Base-by-base conservation (phyloP, 2,888 invertebrate genomes). In the Oscheius myriophilus region DNA sequence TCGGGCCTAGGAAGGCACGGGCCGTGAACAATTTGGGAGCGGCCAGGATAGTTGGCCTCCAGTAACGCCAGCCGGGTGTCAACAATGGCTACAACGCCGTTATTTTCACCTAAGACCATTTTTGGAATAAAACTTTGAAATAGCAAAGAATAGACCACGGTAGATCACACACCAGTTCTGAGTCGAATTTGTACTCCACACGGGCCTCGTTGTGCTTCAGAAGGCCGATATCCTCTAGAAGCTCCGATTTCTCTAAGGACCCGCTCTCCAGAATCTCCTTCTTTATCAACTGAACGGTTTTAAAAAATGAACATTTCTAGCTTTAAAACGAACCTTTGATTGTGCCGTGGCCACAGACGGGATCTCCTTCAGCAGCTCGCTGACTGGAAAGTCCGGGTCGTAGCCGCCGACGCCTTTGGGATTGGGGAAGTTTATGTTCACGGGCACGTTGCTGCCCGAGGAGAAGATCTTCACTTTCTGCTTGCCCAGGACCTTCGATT, bases 371-470 rank as follows among this genome's bases (percentile, higher is more conserved):
- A 81, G 43, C 1, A 84, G 46, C 39, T 82, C 83, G 62, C 81
- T 73, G 39, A 78, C 42, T 9, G 81, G 71, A 26, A 74, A 62
- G 12, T 81, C 78, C 4, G 75, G 74, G 69, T 84, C 81, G 53
- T 76, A 81, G 33, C 78, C 77, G 2, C 58, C 69, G 1, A 81
- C 72, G 23, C 82, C 81, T 69, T 79, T 82, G 21, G 64, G 67
- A 70, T 84, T 82, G 18, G 82, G 80, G 52, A 76, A 81, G 45
- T 78, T 80, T n/a, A 79, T 73, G 63, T 78, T 83, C 18, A 82
- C 71, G 16, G 82, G 82, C 9, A 75, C 80, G 16, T 67, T 71
- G 53, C 77, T 75, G 11, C 74, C 75, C n/a, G n/a, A n/a, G 33
- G 68, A 61, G 54, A 81, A 77, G n/a, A 76, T 65, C 11, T 63